Base-by-base conservation (phyloP, 2,797 vertebrate genomes). In the Coracias cyanogaster region DNA sequence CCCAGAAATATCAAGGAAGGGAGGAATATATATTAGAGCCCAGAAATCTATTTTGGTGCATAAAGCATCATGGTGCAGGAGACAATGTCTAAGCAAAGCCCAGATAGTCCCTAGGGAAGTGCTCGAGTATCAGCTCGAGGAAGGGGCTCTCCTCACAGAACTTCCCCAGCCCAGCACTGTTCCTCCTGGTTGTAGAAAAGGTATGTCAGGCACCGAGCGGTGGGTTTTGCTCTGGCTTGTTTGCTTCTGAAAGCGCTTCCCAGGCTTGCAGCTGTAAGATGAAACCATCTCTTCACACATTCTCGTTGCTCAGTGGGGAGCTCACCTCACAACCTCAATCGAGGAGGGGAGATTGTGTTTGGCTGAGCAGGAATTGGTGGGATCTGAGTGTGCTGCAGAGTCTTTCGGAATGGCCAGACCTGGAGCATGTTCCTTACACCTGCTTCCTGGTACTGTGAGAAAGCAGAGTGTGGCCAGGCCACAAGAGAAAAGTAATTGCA, bases 391-490 rank as follows among this genome's bases (percentile, higher is more conserved):
- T 61, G 55, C 25, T 15, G 31, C 10, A 29, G 55, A 45, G 37
- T 61, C 26, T 43, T 28, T 22, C 7, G 2, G 2, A n/a, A 19
- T 15, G 43, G 21, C n/a, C 31, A 48, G 5, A 8, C 57, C 8
- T 8, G 4, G 55, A 62, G 52, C 28, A 7, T 0, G 2, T 26
- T 18, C 31, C 52, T 29, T 11, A 5, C 3, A 0, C 17, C 37
- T 54, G 35, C 52, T 45, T 48, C 76, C 55, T 28, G 17, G 17
- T 14, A 18, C 51, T 37, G 33, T 18, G 72, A 5, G 17, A 21
- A 54, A 57, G 64, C 49, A 71, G 31, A 2, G 13, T 29, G 49
- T 39, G 72, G 15, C 66, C 61, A 33, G 31, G 48, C 52, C 28
- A 20, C 1, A 0, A 45, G 52, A n/a, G 14, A 19, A 54, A 78